A percentile compares a stretch with the other conserved stretches of the same genome.
These are phyloP conservation scores for Carassius carassius DNA, from an alignment of 2,113 vertebrate species.

Conservation along the genomic window DNA sequence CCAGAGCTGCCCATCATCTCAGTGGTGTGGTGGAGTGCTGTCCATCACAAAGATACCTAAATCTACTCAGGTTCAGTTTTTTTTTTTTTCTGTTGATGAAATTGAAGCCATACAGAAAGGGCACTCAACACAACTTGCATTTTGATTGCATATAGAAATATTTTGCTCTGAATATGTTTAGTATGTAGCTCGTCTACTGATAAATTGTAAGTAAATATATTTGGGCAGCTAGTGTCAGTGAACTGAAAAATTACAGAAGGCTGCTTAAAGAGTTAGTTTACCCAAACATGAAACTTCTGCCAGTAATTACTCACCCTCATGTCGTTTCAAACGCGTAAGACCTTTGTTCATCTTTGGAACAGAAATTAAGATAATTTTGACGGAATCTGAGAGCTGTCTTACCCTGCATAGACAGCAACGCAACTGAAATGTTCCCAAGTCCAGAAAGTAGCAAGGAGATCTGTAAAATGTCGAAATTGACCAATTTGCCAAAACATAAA, in stretches of 20 bases:
- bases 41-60: constrained; percentile 31
- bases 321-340: no score
- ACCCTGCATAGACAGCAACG: no score
- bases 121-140: constrained; percentile 18
- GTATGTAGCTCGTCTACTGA: not conserved
- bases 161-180: not conserved
- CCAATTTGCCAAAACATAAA: not conserved
- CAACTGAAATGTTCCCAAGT: no score
- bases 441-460: no score
- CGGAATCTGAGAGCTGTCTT: no score
- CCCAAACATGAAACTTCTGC: no score
- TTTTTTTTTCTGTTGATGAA: not conserved
- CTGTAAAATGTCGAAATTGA: no score
- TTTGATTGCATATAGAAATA: constrained; percentile 10
- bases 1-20: constrained; percentile 52
- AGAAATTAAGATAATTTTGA: no score
- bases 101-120: not conserved
- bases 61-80: not conserved
- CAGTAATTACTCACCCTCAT: no score
- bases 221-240: not conserved
- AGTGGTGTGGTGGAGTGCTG: constrained; percentile 25
- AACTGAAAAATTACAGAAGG: not conserved
- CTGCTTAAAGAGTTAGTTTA: not conserved
- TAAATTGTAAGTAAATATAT: constrained; percentile 2
- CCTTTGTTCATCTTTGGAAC: no score